A percentile compares a stretch with the other conserved stretches of the same genome.
Evolutionary conservation across 2,888 invertebrate genomes (phyloP).

Genomic region (Mycalesis mineus): DNA sequence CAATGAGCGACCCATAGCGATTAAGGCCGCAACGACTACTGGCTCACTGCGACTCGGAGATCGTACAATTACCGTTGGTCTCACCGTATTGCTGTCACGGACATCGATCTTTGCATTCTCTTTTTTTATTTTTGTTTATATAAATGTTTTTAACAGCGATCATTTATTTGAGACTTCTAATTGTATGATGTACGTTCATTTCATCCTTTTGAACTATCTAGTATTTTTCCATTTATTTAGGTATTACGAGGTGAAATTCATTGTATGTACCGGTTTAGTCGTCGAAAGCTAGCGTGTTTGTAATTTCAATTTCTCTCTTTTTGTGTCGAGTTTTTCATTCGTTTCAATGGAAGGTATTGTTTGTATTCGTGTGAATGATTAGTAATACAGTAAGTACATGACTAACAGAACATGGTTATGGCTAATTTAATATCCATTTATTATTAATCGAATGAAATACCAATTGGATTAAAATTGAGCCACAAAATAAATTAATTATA

Average conservation of each 20-base stretch:
- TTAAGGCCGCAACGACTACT: conserved; percentile 56
- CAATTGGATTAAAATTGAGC: no score
- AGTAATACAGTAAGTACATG: no score
- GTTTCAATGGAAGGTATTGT: background rate
- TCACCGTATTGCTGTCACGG: conserved; percentile 40
- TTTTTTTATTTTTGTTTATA: conserved; percentile 37
- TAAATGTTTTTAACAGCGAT: background rate
- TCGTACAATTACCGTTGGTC: conserved; percentile 27
- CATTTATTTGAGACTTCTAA: background rate
- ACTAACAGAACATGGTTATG: no score
- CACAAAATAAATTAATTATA: no score
- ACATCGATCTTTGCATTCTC: conserved; percentile 43
- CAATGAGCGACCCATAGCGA: conserved; percentile 69
- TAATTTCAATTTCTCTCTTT: background rate
- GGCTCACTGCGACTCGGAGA: conserved; percentile 28
- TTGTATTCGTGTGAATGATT: background rate
- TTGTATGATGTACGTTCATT: background rate
- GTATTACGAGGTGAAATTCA: background rate
- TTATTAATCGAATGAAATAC: no score
- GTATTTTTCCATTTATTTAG: background rate
- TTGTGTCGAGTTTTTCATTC: background rate
- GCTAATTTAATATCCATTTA: no score
- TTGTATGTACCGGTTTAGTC: background rate
- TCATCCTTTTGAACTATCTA: background rate
- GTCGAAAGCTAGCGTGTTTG: background rate